A percentile compares a stretch with the other conserved stretches of the same genome.
Conservation (phyloP, 30 jellyfish, hydroid and myxozoan species). For the Hydractinia symbiolongicarpus region DNA sequence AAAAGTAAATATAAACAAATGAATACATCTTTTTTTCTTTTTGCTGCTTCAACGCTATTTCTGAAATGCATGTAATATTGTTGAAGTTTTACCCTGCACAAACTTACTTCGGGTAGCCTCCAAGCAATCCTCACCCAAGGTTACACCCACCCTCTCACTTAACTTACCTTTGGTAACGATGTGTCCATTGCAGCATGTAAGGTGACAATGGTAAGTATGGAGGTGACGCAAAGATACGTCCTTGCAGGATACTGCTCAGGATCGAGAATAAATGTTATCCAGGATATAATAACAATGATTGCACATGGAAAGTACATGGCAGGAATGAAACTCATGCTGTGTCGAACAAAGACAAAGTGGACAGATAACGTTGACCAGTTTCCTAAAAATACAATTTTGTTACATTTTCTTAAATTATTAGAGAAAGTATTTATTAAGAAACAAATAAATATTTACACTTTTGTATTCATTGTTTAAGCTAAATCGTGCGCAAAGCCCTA, state of each 20-base stretch:
- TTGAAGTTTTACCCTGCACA: too few species aligned
- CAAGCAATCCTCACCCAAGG: too few species aligned
- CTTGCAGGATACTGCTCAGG: constrained; percentile 93
- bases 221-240: constrained; percentile 68
- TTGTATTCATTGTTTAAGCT: too few species aligned
- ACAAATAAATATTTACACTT: too few species aligned
- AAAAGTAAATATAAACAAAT: too few species aligned
- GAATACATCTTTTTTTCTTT: too few species aligned
- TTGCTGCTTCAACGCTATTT: too few species aligned
- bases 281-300: constrained; percentile 63
- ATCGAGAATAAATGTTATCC: constrained; percentile 80
- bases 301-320: constrained; percentile 91
- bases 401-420: too few species aligned
- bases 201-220: constrained; percentile 70
- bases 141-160: too few species aligned
- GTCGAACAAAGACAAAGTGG: constrained; percentile 52
- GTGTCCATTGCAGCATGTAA: constrained; percentile 70
- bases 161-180: constrained; percentile 80
- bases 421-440: too few species aligned
- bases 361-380: constrained; percentile 72
- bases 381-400: constrained; percentile 43
- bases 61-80: too few species aligned
- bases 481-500: not conserved
- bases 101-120: too few species aligned
- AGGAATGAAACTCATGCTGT: constrained; percentile 72